Conservation (phyloP, 2,888 invertebrate genomes). For the Drosophila melanosoma region DNA sequence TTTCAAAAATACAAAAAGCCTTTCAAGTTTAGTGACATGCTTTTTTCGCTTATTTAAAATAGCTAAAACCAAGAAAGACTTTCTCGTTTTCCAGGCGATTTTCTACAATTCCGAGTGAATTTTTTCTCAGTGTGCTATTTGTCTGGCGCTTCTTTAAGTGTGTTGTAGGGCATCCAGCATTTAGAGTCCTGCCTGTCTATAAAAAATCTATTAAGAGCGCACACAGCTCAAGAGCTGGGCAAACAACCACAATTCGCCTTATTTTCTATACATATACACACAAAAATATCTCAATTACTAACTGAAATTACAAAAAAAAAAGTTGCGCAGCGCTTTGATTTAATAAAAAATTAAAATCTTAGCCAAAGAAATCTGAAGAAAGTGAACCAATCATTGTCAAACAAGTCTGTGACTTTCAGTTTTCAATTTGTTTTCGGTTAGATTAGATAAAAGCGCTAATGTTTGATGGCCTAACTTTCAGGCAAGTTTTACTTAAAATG, state of each 20-base stretch:
- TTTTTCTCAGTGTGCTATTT: not conserved
- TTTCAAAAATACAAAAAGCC: not conserved
- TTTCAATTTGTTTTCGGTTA: not conserved
- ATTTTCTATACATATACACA: not conserved
- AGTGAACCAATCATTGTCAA: not conserved
- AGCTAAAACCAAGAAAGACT: not conserved
- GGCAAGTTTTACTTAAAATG: not conserved
- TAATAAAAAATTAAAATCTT: not conserved
- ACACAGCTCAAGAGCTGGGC: constrained; percentile 63
- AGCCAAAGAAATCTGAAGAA: not conserved
- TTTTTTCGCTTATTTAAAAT: not conserved
- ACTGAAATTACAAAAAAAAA: too few relatives aligned
- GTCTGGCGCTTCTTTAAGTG: not conserved
- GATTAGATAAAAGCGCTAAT: not conserved
- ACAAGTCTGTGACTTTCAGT: not conserved
- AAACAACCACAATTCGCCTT: constrained; percentile 47
- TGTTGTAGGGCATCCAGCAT: constrained; percentile 1
- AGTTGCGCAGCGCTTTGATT: not conserved
- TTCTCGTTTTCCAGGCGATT: not conserved
- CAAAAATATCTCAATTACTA: not conserved
- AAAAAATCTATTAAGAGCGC: constrained; percentile 81
- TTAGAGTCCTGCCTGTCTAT: constrained; percentile 61
- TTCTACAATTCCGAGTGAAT: not conserved
- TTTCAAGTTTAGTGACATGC: not conserved
- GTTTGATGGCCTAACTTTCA: not conserved